Conservation (phyloP, 1,140 invertebrate species). For the Octopus sinensis region DNA sequence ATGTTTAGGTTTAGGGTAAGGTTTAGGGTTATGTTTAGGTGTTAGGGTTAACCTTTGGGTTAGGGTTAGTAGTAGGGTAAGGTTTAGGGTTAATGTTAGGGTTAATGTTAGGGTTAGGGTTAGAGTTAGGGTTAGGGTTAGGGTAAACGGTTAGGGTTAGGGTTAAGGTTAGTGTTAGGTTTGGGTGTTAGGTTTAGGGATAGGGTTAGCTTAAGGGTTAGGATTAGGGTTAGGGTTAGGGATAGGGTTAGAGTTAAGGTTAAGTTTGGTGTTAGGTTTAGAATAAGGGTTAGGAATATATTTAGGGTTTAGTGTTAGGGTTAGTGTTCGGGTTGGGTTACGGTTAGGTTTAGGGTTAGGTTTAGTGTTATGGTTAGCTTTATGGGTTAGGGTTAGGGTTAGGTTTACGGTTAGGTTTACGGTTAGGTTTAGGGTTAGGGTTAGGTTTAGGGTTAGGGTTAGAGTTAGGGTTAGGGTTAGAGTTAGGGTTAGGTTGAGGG, state of each 20-base stretch:
- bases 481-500: too few species aligned
- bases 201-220: too few species aligned
- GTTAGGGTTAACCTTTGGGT: not conserved
- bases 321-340: conserved; percentile 2
- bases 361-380: not conserved
- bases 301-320: not conserved
- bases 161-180: too few species aligned
- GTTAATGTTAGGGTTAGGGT: too few species aligned
- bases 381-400: not conserved
- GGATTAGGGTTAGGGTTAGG: too few species aligned
- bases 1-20: not conserved
- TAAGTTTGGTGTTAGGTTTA: not conserved
- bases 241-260: too few species aligned
- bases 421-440: not conserved
- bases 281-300: not conserved
- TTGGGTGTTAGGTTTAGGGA: too few species aligned
- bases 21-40: conserved; percentile 10
- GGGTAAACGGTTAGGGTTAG: too few species aligned
- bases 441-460: conserved; percentile 5
- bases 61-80: not conserved
- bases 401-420: not conserved
- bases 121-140: too few species aligned
- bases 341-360: not conserved
- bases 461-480: too few species aligned
- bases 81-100: not conserved